A percentile compares a stretch with the other conserved stretches of the same genome.
Evolutionary conservation across 2,797 vertebrate genomes (phyloP).

Genomic region (Spinus olivaceus): DNA sequence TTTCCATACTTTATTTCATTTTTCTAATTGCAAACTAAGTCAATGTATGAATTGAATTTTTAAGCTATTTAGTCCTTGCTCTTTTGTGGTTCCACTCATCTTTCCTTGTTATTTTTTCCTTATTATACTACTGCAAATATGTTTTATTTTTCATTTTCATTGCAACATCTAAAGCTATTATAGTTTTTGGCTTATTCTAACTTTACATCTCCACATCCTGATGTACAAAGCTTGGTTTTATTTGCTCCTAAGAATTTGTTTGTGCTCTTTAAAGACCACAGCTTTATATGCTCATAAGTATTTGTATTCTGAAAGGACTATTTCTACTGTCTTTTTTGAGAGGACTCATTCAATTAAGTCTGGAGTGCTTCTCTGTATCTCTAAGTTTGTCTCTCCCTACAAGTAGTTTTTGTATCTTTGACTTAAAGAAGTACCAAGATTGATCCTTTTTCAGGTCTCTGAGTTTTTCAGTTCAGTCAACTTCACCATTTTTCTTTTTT

Average conservation of each 20-base stretch:
- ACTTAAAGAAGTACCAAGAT: not conserved
- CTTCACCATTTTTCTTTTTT: not conserved
- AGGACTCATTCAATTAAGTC: not conserved
- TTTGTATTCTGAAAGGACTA: not conserved
- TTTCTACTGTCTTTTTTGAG: not conserved
- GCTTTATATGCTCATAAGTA: not conserved
- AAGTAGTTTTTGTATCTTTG: not conserved
- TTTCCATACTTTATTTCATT: not conserved
- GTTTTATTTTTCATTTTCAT: not conserved
- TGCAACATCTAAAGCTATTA: not conserved
- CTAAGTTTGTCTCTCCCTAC: not conserved
- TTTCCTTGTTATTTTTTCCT: not conserved
- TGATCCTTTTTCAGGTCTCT: not conserved
- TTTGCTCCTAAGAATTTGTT: not conserved
- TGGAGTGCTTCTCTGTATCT: not conserved
- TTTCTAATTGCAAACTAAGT: not conserved
- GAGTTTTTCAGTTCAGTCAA: not conserved
- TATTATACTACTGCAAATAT: not conserved
- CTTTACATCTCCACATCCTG: not conserved
- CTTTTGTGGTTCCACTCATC: accelerated
- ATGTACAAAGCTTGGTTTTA: not conserved
- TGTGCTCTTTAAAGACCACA: not conserved
- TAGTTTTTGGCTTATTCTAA: not conserved
- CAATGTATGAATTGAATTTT: not conserved
- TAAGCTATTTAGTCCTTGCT: not conserved